Percentiles rank a stretch among this genome's conserved stretches.
phyloP scores from a whole-genome alignment of 2,797 vertebrate genomes.

The Micrastur ruficollis region DNA sequence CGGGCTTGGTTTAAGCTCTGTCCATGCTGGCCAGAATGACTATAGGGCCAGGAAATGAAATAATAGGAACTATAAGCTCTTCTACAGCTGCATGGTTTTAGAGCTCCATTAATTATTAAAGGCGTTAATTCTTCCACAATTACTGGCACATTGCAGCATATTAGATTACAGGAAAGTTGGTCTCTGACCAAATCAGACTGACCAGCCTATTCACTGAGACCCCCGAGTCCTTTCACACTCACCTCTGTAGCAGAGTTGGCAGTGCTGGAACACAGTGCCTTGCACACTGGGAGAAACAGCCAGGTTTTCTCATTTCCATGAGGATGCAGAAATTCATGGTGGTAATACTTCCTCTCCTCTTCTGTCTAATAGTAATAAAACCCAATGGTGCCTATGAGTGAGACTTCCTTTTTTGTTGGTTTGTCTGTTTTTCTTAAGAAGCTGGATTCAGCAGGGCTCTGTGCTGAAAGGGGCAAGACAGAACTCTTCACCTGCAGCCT shows the following conservation, averaged over 20 bases:
- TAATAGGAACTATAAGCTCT: conserved; percentile 13
- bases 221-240: background rate
- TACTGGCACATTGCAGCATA: background rate
- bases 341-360: background rate
- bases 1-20: background rate
- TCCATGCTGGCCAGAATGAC: background rate
- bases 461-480: background rate
- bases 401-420: background rate
- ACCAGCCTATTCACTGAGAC: background rate
- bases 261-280: background rate
- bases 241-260: background rate
- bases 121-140: conserved; percentile 32
- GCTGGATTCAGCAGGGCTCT: background rate
- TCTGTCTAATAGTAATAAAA: background rate
- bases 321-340: background rate
- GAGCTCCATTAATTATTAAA: conserved; percentile 43
- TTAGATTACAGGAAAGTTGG: background rate
- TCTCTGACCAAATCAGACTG: background rate
- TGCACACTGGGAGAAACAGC: background rate
- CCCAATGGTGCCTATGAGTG: background rate
- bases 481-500: background rate
- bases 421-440: background rate
- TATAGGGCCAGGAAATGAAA: conserved; percentile 21
- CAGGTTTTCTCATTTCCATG: background rate
- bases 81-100: conserved; percentile 21